Evolutionary conservation across 2,888 invertebrate genomes (phyloP).

Genomic region (Hoplodrina blanda): DNA sequence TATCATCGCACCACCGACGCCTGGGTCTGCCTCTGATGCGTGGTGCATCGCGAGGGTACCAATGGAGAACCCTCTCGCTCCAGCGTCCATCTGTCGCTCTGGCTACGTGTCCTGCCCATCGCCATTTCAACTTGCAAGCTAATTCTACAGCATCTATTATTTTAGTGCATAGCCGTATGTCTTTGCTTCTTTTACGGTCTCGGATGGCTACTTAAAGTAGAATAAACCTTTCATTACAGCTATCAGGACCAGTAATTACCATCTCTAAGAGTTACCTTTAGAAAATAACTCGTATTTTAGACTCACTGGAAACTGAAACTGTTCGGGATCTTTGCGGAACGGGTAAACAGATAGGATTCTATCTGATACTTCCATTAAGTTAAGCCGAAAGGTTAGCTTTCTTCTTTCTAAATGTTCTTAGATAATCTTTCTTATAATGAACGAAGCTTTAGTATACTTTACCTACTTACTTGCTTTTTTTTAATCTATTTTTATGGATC

Average conservation of each 20-base stretch:
- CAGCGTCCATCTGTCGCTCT: too few species aligned
- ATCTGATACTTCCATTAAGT: slow-evolving; percentile 44
- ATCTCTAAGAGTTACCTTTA: slow-evolving; percentile 53
- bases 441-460: slow-evolving; percentile 15
- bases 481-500: slow-evolving; percentile 5
- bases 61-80: too few species aligned
- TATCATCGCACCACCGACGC: too few species aligned
- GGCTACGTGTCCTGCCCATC: too few species aligned
- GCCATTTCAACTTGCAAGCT: too few species aligned
- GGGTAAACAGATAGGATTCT: slow-evolving; percentile 39
- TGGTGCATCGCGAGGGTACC: too few species aligned
- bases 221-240: slow-evolving; percentile 63
- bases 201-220: slow-evolving; percentile 60
- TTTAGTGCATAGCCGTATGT: too few species aligned
- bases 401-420: slow-evolving; percentile 23
- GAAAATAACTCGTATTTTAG: slow-evolving; percentile 56
- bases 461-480: not conserved
- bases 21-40: too few species aligned
- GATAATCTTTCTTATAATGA: slow-evolving; percentile 23
- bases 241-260: slow-evolving; percentile 62
- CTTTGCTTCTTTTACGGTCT: too few species aligned
- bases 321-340: slow-evolving; percentile 33
- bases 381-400: slow-evolving; percentile 26
- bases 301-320: slow-evolving; percentile 39
- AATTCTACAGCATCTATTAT: too few species aligned